Evolutionary conservation across 2,113 vertebrate species (phyloP), one percentile per base, ranked within the genome.

Genomic region (Syngnathus typhle): DNA sequence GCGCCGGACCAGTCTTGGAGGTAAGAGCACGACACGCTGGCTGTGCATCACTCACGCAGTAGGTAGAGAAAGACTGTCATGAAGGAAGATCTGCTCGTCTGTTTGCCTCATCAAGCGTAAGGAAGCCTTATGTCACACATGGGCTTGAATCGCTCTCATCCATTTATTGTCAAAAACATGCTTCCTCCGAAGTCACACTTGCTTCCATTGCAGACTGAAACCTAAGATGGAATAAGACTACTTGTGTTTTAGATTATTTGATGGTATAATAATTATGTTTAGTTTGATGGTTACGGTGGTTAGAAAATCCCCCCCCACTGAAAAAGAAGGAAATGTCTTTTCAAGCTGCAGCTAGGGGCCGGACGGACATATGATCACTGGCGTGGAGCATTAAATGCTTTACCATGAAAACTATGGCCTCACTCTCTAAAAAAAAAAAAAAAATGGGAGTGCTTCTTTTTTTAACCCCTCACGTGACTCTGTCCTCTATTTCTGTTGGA

Each of bases 1-100:
- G 97, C 8, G 97, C 97, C 0, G 97, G 97, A 76, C 97, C 96
- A 0, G 97, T 99, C 19, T 89, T 99, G n/a, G 97, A 99, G 96
- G 97, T 99, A 91, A 84, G 87, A 68, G 60, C 21, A 41, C 54
- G 36, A 36, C 27, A 18, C 55, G 36, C 13, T 16, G 27, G 55
- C 13, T 58, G 6, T 18, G 55, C 10, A 36, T 61, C 8, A 61
- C 5, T 41, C 38, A 41, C 18, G 16, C 21, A 10, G 37, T 58
- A 27, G 55, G 68, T 2, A 39, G 39, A 10, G 4, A 21, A 32
- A n/a, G 44, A 39, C 18, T 51, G 19, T 51, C 49, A 51, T 51
- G 18, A 49, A 4, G 51, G 55, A 36, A 43, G 11, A 68, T 37
- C 5, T 19, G 21, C 21, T 54, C 5, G 1, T 43, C 49, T 13